Conservation (phyloP, 30 jellyfish, hydroid and myxozoan species). For the Turritopsis rubra region DNA sequence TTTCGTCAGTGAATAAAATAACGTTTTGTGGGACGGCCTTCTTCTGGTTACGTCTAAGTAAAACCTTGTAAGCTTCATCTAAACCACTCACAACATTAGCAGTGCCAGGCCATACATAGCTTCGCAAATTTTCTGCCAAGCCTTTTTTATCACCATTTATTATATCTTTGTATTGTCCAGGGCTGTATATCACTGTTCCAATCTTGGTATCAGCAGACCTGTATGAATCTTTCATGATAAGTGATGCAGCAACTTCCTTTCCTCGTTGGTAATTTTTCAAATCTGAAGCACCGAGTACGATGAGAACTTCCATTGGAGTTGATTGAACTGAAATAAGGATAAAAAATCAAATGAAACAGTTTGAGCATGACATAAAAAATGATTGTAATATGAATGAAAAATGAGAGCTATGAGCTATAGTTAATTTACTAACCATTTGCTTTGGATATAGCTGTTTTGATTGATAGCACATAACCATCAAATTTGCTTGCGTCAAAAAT, state of each 20-base stretch:
- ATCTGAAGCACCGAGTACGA: constrained; percentile 18
- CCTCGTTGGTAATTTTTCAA: constrained; percentile 16
- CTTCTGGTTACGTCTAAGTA: background rate
- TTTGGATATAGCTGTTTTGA: constrained; percentile 41
- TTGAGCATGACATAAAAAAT: background rate
- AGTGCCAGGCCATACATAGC: background rate
- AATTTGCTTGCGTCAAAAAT: constrained; percentile 28
- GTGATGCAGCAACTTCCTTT: background rate
- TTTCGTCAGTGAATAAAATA: constrained; percentile 12
- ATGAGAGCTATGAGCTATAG: background rate
- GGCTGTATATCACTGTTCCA: constrained; percentile 17
- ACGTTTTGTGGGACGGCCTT: background rate
- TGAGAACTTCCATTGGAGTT: constrained; percentile 7
- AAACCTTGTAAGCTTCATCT: background rate
- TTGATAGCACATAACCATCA: constrained; percentile 4
- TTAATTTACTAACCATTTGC: constrained; percentile 31
- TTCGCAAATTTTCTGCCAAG: background rate
- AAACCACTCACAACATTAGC: constrained; percentile 11
- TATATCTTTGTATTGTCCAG: constrained; percentile 1
- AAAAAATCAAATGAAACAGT: background rate
- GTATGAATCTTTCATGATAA: constrained; percentile 4
- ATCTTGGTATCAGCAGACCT: background rate
- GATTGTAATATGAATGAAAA: background rate
- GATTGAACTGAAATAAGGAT: background rate
- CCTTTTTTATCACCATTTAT: constrained; percentile 5